Conservation (phyloP, 2,113 vertebrate species). For the Stegostoma tigrinum region DNA sequence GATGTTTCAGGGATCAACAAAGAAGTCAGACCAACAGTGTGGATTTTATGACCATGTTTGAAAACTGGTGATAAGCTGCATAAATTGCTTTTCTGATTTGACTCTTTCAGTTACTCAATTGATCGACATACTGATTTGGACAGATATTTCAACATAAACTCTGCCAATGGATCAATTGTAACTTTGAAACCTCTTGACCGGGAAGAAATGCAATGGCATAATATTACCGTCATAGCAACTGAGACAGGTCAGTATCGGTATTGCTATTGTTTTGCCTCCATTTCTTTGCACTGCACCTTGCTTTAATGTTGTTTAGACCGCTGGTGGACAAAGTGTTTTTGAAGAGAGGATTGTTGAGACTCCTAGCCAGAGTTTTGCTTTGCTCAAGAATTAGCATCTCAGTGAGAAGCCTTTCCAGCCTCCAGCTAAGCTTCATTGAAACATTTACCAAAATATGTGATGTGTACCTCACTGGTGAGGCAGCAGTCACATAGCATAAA, state of each 20-base stretch:
- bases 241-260: slow-evolving; percentile 77
- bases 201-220: slow-evolving; percentile 84
- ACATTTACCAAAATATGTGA: not conserved
- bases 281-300: not conserved
- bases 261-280: not conserved
- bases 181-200: slow-evolving; percentile 82
- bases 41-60: not conserved
- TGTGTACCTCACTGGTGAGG: not conserved
- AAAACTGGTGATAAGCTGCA: not conserved
- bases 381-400: not conserved
- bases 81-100: not conserved
- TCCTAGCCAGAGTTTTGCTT: not conserved
- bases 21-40: not conserved
- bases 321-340: not conserved
- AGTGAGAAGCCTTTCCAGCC: not conserved
- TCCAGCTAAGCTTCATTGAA: not conserved
- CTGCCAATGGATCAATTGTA: slow-evolving; percentile 85
- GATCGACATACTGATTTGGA: slow-evolving; percentile 95
- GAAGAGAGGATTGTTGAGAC: not conserved
- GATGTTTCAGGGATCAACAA: not conserved
- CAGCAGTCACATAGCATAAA: not conserved
- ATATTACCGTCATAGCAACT: slow-evolving; percentile 84
- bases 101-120: slow-evolving; percentile 76
- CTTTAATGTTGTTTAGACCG: not conserved
- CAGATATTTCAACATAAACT: slow-evolving; percentile 85